Evolutionary conservation across 2,113 vertebrate genomes (phyloP).

Genomic region (Eptesicus fuscus): DNA sequence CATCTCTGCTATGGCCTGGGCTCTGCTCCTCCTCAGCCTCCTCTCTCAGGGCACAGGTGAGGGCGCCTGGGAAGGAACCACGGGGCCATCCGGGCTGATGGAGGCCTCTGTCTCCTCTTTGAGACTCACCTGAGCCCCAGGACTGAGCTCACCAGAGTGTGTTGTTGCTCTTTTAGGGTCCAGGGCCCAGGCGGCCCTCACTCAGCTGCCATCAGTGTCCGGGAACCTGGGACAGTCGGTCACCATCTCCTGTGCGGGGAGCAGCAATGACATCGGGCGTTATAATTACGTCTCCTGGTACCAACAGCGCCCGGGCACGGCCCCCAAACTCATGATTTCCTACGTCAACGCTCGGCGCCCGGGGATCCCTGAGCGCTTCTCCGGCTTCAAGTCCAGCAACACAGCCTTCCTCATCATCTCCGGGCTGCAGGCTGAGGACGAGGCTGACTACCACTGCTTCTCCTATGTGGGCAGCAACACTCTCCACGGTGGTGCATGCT

Average conservation of each 20-base stretch:
- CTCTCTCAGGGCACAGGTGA: neutral
- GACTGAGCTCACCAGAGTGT: neutral
- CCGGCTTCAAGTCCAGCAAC: neutral
- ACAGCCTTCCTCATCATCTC: neutral
- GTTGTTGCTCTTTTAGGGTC: neutral
- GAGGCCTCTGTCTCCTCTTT: neutral
- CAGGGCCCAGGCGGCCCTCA: neutral
- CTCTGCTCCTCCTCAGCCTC: neutral
- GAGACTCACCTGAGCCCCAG: neutral
- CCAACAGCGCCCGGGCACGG: neutral
- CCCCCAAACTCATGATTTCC: neutral
- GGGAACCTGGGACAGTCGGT: neutral
- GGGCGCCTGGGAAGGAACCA: neutral
- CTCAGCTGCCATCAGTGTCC: neutral
- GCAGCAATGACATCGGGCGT: neutral
- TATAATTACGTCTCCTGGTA: neutral
- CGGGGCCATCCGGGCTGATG: rapidly evolving
- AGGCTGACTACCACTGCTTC: neutral
- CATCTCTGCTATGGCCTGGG: neutral
- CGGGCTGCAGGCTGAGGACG: neutral
- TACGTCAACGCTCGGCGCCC: rapidly evolving
- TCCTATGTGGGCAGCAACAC: neutral
- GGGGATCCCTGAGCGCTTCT: neutral
- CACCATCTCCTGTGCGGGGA: slow-evolving; percentile 29
- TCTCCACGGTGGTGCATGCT: neutral